A percentile compares a stretch with the other conserved stretches of the same genome.
phyloP scores from a whole-genome alignment of 2,113 vertebrate species.

The Xiphophorus couchianus region DNA sequence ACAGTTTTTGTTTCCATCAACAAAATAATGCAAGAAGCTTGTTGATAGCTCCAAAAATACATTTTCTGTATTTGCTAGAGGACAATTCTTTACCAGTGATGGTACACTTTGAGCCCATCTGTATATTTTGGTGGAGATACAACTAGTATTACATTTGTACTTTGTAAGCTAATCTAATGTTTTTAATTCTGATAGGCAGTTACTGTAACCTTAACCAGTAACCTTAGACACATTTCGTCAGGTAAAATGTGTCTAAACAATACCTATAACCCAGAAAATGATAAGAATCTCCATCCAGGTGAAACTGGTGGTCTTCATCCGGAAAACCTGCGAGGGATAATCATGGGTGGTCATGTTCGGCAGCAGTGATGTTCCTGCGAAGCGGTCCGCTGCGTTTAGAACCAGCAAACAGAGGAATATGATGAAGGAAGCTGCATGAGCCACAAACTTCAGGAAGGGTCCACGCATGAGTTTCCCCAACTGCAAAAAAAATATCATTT shows the following conservation, averaged over 20 bases:
- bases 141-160: too few relatives aligned
- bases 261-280: conserved; percentile 97
- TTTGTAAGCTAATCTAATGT: too few relatives aligned
- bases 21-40: too few relatives aligned
- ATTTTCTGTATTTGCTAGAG: too few relatives aligned
- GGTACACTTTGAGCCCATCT: neutral
- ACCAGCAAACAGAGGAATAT: conserved; percentile 93
- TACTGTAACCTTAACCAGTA: neutral
- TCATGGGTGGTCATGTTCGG: conserved; percentile 92
- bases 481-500: conserved; percentile 62
- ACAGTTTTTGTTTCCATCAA: too few relatives aligned
- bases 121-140: neutral
- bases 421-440: conserved; percentile 94
- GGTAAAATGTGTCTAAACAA: conserved; percentile 34
- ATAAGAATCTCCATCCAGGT: conserved; percentile 98
- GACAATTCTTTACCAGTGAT: too few relatives aligned
- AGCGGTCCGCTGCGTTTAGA: conserved; percentile 94
- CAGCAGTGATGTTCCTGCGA: conserved; percentile 90
- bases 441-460: conserved; percentile 97
- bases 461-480: conserved; percentile 91
- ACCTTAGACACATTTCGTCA: neutral
- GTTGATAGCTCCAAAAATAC: too few relatives aligned
- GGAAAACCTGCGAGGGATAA: conserved; percentile 90
- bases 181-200: neutral
- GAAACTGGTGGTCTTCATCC: conserved; percentile 96